Conservation (phyloP, 2,113 vertebrate genomes). For the Lontra canadensis region DNA sequence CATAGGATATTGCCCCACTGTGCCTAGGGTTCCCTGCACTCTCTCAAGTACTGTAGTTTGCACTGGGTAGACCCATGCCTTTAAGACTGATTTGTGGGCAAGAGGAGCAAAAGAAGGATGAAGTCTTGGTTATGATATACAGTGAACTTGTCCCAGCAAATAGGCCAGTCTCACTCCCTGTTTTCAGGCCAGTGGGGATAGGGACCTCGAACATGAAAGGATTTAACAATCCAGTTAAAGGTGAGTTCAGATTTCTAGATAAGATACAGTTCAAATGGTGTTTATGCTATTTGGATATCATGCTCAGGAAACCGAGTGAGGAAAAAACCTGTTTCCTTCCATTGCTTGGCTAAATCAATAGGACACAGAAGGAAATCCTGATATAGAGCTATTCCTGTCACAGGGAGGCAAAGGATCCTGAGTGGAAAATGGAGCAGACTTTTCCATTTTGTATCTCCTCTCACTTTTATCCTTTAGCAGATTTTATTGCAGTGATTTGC, state of each 20-base stretch:
- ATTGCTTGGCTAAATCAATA: conserved; percentile 42
- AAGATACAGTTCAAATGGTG: conserved; percentile 33
- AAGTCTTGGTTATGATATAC: background rate
- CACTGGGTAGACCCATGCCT: background rate
- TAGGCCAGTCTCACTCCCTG: background rate
- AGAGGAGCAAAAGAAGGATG: background rate
- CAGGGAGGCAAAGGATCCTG: background rate
- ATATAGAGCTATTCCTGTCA: background rate
- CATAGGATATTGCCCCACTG: background rate
- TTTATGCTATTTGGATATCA: background rate
- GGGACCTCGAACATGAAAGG: background rate
- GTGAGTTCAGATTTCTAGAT: conserved; percentile 29
- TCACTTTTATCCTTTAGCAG: background rate
- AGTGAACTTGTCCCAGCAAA: background rate
- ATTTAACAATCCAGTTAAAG: conserved; percentile 6
- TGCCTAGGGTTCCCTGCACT: background rate
- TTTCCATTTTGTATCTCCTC: background rate
- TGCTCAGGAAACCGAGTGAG: conserved; percentile 38
- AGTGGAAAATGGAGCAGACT: background rate
- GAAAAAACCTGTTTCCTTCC: conserved; percentile 46
- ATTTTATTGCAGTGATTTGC: background rate
- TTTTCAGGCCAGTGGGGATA: background rate
- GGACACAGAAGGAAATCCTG: conserved; percentile 57
- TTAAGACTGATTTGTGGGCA: background rate
- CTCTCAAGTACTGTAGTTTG: background rate